Percentiles rank a stretch among this genome's conserved stretches.
Evolutionary conservation across 2,888 invertebrate genomes (phyloP).

Genomic region (Ischnus inquisitorius): DNA sequence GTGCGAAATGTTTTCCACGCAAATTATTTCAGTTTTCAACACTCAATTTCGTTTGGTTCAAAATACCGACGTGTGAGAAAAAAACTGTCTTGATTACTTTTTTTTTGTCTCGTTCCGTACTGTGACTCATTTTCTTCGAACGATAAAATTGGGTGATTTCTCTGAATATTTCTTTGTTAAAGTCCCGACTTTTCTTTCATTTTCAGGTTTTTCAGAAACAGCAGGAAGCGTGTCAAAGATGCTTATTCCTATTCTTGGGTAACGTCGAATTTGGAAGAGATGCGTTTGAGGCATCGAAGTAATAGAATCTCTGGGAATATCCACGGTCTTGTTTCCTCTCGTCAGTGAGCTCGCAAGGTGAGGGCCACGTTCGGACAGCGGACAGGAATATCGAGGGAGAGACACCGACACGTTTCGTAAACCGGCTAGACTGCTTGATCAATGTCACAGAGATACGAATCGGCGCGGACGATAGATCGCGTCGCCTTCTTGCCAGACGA

Average conservation of each 20-base stretch:
- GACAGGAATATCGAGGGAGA: not conserved
- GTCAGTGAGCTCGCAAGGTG: not conserved
- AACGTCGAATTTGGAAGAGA: slow-evolving; percentile 25
- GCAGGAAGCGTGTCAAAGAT: too few species aligned
- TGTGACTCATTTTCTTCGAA: too few species aligned
- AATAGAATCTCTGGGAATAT: not conserved
- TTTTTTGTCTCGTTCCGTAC: too few species aligned
- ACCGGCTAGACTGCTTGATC: slow-evolving; percentile 62
- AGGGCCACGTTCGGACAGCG: not conserved
- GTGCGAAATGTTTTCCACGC: too few species aligned
- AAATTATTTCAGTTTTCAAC: too few species aligned
- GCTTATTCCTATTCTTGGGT: not conserved
- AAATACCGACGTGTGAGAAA: too few species aligned
- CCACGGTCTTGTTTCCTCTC: slow-evolving; percentile 9
- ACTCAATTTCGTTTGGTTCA: too few species aligned
- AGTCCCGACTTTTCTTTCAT: not conserved
- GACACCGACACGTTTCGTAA: slow-evolving; percentile 28
- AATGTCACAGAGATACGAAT: slow-evolving; percentile 64
- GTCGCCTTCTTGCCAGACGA: slow-evolving; percentile 49
- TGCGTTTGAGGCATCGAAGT: not conserved
- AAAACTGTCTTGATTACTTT: too few species aligned
- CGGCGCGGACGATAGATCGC: slow-evolving; percentile 56
- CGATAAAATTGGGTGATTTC: too few species aligned
- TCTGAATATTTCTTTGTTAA: too few species aligned
- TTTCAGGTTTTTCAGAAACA: not conserved